phyloP scores from a whole-genome alignment of 2,888 invertebrate species.

The Drosophila pseudotalamancana region DNA sequence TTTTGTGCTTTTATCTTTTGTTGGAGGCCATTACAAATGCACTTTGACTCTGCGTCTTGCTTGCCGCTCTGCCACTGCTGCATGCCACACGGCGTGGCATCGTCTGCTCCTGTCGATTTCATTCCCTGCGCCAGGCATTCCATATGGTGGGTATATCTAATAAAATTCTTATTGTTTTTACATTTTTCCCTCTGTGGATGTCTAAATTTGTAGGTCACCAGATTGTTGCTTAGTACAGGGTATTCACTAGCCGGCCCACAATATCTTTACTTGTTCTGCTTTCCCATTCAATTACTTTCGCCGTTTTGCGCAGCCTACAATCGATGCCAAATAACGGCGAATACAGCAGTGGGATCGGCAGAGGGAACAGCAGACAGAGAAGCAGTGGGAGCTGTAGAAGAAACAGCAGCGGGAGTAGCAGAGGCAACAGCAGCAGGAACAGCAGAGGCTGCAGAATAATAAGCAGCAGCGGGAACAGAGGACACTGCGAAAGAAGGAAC shows the following conservation, averaged over 20 bases:
- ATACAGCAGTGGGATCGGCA: too few relatives aligned
- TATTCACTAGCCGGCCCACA: background rate
- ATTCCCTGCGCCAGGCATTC: background rate
- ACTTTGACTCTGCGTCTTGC: constrained; percentile 48
- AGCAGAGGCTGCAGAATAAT: too few relatives aligned
- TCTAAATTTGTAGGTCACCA: background rate
- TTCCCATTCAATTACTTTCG: constrained; percentile 29
- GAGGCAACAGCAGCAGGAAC: too few relatives aligned
- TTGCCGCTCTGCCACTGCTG: background rate
- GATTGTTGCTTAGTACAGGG: background rate
- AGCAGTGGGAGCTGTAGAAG: too few relatives aligned
- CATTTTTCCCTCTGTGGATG: background rate
- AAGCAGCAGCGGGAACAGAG: too few relatives aligned
- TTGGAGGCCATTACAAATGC: constrained; percentile 63
- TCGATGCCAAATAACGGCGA: constrained; percentile 39
- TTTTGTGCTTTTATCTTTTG: constrained; percentile 45
- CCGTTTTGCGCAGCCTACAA: constrained; percentile 31
- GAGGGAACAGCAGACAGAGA: too few relatives aligned
- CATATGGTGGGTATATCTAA: background rate
- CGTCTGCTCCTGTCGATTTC: constrained; percentile 3
- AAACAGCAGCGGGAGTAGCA: too few relatives aligned
- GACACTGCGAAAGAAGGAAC: too few relatives aligned
- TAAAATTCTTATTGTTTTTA: too few relatives aligned
- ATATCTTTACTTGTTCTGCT: constrained; percentile 2
- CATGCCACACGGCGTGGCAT: constrained; percentile 39